A percentile compares a stretch with the other conserved stretches of the same genome.
phyloP scores from a whole-genome alignment of 2,888 invertebrate species.

The Carabus problematicus region DNA sequence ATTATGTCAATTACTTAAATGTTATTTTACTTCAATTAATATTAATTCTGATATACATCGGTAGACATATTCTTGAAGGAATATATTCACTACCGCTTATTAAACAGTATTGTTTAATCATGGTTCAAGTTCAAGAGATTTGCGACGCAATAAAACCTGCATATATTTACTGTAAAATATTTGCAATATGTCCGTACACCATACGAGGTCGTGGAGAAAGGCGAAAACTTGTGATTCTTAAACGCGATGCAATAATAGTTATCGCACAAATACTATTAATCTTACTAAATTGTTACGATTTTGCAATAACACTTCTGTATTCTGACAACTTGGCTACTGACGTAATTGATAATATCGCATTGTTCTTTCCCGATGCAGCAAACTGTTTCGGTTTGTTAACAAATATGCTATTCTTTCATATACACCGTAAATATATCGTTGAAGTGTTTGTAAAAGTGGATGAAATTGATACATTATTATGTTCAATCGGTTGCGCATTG shows the following conservation, averaged over 20 bases:
- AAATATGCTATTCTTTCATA: constrained; percentile 8
- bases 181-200: constrained; percentile 4
- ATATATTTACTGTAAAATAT: constrained; percentile 17
- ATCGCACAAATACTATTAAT: background rate
- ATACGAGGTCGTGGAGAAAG: background rate
- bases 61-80: no score
- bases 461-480: constrained; percentile 8
- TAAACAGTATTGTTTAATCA: background rate
- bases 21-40: no score
- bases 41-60: no score
- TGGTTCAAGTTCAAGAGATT: background rate
- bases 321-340: background rate
- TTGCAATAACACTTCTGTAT: background rate
- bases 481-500: background rate
- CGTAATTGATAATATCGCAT: background rate
- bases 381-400: background rate
- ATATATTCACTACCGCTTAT: no score
- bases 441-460: constrained; percentile 8
- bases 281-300: background rate
- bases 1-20: no score
- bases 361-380: no score
- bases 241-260: background rate
- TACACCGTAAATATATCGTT: constrained; percentile 15
- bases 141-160: constrained; percentile 10
- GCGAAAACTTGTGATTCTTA: background rate